Evolutionary conservation across 2,113 vertebrate species (phyloP).

Genomic region (Rattus rattus): DNA sequence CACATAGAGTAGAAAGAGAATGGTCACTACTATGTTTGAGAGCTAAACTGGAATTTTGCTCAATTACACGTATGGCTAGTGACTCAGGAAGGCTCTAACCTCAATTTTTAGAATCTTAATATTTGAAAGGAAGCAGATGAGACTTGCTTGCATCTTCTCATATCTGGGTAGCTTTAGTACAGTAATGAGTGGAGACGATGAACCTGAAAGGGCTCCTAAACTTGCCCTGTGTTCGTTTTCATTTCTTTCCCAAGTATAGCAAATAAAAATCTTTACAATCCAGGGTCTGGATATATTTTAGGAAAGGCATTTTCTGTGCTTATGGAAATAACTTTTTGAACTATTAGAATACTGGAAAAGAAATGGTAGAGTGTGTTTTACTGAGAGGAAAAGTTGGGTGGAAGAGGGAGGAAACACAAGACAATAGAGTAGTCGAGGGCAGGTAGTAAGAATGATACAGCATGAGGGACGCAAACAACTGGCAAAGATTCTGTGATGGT

Average conservation of each 20-base stretch:
- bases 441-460: not conserved
- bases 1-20: not conserved
- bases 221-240: not conserved
- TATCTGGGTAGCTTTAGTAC: not conserved
- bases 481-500: not conserved
- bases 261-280: not conserved
- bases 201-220: not conserved
- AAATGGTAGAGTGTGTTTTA: not conserved
- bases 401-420: not conserved
- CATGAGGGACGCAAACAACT: too few relatives aligned
- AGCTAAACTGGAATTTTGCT: not conserved
- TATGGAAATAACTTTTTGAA: not conserved
- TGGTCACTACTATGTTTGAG: not conserved
- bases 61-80: not conserved
- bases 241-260: not conserved
- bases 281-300: not conserved
- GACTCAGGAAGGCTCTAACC: not conserved
- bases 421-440: too few relatives aligned
- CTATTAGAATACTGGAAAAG: not conserved
- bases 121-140: not conserved
- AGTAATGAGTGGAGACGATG: not conserved
- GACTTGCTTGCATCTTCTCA: not conserved
- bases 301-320: not conserved
- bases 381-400: not conserved
- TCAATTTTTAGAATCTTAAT: not conserved